Base-by-base conservation (phyloP, 2,888 invertebrate genomes). In the Cryptus viduatorius region DNA sequence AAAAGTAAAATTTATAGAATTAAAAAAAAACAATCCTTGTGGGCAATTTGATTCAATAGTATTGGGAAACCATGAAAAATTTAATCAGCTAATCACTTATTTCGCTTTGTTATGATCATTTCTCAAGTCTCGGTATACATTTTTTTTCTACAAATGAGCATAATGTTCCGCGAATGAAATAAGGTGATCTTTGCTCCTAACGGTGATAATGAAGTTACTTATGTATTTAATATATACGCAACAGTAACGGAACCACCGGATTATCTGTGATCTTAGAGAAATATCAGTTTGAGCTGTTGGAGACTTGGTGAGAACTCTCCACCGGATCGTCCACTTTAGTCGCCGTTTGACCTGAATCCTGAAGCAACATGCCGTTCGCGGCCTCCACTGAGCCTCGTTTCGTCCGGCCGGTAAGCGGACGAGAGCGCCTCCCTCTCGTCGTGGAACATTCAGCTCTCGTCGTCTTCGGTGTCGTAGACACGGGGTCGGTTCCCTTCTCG, bases 281-380 rank as follows among this genome's bases (percentile, higher is more conserved):
- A 56, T 56, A 24, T 56, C 56, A 19, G 24, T 24, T 10, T 19
- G 65, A 48, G 69, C 29, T 48, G 79, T 71, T 68, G 19, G 73
- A 79, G 67, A 81, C 68, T 84, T 79, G 76, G 73, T 73, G 79
- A 76, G 81, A 80, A 84, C 73, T 77, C 81, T 65, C 82, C 79
- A 86, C 86, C 79, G 83, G 83, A 82, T 85, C 76, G 87, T 85
- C 82, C 87, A 86, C 84, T 87, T 87, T 84, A 86, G 71, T 83
- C 79, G 86, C 76, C 87, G 86, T 89, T 90, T 89, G 89, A 90
- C 90, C 90, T 90, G 88, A 81, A 90, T 90, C 82, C 82, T 79
- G 82, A 84, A 82, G 75, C 78, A 78, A 72, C 65, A 71, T 37
- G 65, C 16, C 50, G 67, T 61, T 61, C 65, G 16, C 59, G 53